A percentile compares a stretch with the other conserved stretches of the same genome.
Evolutionary conservation across 2,113 vertebrate species (phyloP).

Genomic region (Crocuta crocuta): DNA sequence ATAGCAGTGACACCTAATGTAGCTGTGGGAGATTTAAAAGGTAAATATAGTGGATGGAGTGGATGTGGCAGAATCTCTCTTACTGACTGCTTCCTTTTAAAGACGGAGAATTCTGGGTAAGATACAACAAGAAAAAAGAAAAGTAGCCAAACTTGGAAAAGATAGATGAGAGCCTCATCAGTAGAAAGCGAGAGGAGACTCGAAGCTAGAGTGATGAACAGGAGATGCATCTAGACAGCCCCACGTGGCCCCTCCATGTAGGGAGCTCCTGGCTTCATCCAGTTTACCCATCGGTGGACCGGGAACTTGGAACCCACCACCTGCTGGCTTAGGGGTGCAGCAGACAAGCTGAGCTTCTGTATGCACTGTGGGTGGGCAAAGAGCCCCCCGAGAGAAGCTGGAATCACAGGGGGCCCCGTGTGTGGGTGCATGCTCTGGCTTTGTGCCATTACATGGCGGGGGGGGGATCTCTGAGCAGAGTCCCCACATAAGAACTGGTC

Average conservation of each 20-base stretch:
- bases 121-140: neutral
- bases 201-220: neutral
- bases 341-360: neutral
- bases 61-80: neutral
- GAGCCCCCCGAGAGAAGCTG: neutral
- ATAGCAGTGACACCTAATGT: neutral
- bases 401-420: neutral
- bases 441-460: neutral
- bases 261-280: accelerated
- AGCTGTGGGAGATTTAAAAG: neutral
- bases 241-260: neutral
- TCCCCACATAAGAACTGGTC: neutral
- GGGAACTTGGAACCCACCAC: neutral
- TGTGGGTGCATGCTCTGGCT: neutral
- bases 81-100: neutral
- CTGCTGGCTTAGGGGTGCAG: neutral
- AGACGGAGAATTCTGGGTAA: slow-evolving; percentile 2
- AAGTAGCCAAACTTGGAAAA: neutral
- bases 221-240: neutral
- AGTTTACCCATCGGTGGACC: neutral
- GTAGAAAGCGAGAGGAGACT: neutral
- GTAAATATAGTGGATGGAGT: neutral
- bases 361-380: neutral
- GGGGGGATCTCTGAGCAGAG: neutral
- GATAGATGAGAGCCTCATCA: neutral